Evolutionary conservation across 2,113 vertebrate species (phyloP), one percentile per base, ranked within the genome.

Genomic region (Corythornis madagascariensis): DNA sequence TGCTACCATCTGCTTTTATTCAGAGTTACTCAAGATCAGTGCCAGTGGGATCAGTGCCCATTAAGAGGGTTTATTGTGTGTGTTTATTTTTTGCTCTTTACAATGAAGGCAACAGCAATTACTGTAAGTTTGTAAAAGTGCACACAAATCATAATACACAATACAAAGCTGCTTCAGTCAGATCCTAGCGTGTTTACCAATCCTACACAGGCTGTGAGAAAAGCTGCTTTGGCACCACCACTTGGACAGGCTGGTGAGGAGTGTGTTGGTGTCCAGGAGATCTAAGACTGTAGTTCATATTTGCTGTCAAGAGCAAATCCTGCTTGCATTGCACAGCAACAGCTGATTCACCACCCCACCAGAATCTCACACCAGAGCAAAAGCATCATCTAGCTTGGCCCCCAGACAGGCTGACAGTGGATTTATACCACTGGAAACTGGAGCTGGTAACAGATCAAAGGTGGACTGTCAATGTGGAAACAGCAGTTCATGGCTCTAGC

Each of bases 1-100:
- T 81, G 53, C 80, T 89, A 77, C 92, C 91, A 95, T 96, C 96
- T 94, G 94, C 96, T 97, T 96, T 96, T 94, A 96, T 97, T 97
- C 94, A 94, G 84, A 83, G 77, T 88, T 93, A 90, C 88, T 88
- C 92, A 84, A 87, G 91, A 94, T 69, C 78, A 89, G 86, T 96
- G 96, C 96, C 95, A 97, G 85, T 92, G 88, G 95, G 95, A 95
- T 66, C 89, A 47, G 31, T 95, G 96, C 94, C 94, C 93, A 88
- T 90, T 93, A 83, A 65, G 57, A 66, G 81, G 87, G 65, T 74
- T 92, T 90, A 93, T 69, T 95, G 94, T 94, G 82, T n/a, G 71
- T 96, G 94, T 95, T 96, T 95, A 92, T 84, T 91, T 95, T 92
- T 93, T 78, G 69, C 87, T 88, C 92, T 94, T 95, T 96, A 95